phyloP scores from a whole-genome alignment of 2,888 invertebrate genomes.

The Drosophila meridionalis region DNA sequence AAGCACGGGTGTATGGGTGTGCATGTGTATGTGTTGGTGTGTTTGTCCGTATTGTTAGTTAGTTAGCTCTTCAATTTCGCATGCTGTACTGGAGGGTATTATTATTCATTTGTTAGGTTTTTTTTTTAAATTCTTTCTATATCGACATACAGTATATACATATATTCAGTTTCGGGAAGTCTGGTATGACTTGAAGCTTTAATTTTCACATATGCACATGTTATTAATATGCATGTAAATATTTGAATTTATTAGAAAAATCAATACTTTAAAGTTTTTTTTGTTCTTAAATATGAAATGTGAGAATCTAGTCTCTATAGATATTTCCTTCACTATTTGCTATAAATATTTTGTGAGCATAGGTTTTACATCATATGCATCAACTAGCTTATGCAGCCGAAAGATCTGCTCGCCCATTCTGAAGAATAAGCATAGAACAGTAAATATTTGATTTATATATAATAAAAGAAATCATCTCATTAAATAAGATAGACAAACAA shows the following conservation, averaged over 20 bases:
- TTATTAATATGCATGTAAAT: neutral
- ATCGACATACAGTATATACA: neutral
- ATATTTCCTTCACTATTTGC: no score
- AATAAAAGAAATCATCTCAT: no score
- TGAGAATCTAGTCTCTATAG: no score
- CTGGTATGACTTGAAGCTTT: neutral
- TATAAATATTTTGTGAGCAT: no score
- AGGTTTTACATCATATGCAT: no score
- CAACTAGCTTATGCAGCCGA: no score
- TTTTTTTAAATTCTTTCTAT: neutral
- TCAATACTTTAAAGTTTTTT: neutral
- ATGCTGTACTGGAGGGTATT: neutral
- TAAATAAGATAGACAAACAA: no score
- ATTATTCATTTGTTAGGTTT: neutral
- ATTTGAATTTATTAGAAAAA: neutral
- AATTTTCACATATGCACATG: neutral
- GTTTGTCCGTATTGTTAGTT: neutral
- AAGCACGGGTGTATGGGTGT: neutral
- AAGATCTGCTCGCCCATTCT: no score
- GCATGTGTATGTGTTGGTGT: neutral
- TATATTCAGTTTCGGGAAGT: neutral
- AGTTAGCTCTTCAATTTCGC: constrained; percentile 4
- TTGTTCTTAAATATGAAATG: neutral
- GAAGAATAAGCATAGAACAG: no score
- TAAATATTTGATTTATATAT: no score